Evolutionary conservation across 1,140 invertebrate genomes (phyloP), one percentile per base, ranked within the genome.

Genomic region (Aphis craccivora): DNA sequence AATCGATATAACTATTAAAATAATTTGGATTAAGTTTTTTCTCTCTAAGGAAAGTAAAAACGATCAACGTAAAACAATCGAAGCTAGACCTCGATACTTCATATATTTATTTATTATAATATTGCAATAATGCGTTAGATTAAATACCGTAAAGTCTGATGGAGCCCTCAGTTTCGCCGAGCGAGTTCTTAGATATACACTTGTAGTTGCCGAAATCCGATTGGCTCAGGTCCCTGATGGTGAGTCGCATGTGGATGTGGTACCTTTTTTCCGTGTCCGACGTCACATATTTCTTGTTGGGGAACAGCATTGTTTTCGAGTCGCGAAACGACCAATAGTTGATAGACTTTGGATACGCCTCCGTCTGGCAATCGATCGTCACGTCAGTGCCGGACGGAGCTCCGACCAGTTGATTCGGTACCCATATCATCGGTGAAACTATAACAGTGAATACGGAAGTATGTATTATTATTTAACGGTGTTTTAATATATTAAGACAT

Each of bases 371-470:
- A 95, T 99, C 98, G 94, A 99, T 97, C 18, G 98, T 98, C 84
- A 99, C 98, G 95, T 98, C 97, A 43, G 97, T 98, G 87, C 97
- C 98, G 84, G 97, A 96, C 91, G 98, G 98, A 51, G 98, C 98
- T 5, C 98, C 98, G 91, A 99, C 97, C 95, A 98, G 96, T 95
- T 98, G 98, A 96, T 98, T 98, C 93, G 97, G 98, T 92, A 98
- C 98, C 97, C 97, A 98, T 94, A 98, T 98, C 97, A 98, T 98
- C 51, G 98, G 98, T 6, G 97, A 97, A 96, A 99, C 98, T 99
- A 96, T 6, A 94, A 94, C 14, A n/a, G n/a, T 5, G 45, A 25
- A 43, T 30, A 45, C 23, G n/a, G 30, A 60, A 60, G 4, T 1
- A 14, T 14, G 9, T 30, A 60, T 30, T 60, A 60, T 60, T 60